Conservation (phyloP, 2,797 vertebrate species). For the Agapornis canus region DNA sequence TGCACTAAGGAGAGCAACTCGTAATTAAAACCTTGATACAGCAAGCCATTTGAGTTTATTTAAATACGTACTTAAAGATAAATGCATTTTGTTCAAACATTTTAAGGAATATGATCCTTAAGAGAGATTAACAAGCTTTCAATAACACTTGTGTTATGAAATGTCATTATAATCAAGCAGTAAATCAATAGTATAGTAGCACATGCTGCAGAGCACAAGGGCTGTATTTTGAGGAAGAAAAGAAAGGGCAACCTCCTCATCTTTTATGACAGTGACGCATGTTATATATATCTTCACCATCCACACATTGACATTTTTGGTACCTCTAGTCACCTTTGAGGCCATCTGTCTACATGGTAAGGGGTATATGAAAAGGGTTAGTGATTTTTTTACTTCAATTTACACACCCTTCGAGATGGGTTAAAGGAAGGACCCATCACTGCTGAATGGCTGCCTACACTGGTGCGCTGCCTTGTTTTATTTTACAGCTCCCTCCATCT, state of each 20-base stretch:
- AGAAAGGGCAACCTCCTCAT: background rate
- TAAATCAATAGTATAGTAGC: slow-evolving; percentile 44
- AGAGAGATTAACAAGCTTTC: slow-evolving; percentile 53
- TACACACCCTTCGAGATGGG: background rate
- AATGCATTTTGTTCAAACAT: slow-evolving; percentile 50
- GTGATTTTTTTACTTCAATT: background rate
- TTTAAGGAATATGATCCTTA: slow-evolving; percentile 38
- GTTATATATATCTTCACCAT: background rate
- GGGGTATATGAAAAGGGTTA: background rate
- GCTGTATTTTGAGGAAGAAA: background rate
- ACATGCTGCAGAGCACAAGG: background rate
- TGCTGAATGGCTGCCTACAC: background rate
- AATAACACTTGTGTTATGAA: slow-evolving; percentile 56
- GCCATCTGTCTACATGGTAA: background rate
- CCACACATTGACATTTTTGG: background rate
- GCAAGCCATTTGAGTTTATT: slow-evolving; percentile 37
- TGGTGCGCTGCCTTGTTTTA: fast-evolving
- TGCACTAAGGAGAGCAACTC: background rate
- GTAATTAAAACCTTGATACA: slow-evolving; percentile 26
- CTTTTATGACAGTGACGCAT: background rate
- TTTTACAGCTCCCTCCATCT: background rate
- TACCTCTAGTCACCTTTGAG: background rate
- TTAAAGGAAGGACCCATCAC: background rate
- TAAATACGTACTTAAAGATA: slow-evolving; percentile 32
- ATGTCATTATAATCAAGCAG: slow-evolving; percentile 48